These are phyloP conservation scores for Sylvilagus floridanus DNA, from an alignment of 2,797 vertebrate genomes.

Conservation along the genomic window DNA sequence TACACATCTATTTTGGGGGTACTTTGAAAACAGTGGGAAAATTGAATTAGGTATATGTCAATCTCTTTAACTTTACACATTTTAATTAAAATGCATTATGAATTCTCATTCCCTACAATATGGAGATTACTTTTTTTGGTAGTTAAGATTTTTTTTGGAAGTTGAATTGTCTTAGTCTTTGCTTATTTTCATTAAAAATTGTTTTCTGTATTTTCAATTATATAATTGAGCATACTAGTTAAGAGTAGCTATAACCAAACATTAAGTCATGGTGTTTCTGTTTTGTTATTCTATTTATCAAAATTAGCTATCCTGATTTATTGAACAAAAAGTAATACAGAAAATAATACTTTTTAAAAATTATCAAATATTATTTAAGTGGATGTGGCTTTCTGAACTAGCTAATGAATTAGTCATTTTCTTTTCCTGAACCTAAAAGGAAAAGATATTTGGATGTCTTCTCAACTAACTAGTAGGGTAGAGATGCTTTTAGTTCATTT, in stretches of 20 bases:
- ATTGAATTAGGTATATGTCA: not conserved
- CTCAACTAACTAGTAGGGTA: not conserved
- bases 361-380: constrained; percentile 22
- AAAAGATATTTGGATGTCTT: not conserved
- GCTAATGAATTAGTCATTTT: constrained; percentile 51
- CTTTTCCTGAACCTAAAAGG: not conserved
- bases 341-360: not conserved
- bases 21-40: too few relatives aligned
- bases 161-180: constrained; percentile 22
- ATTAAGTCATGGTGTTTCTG: not conserved
- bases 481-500: not conserved
- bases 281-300: constrained; percentile 41
- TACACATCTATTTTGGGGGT: not conserved
- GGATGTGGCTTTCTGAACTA: not conserved
- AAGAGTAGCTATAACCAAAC: not conserved
- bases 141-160: constrained; percentile 3
- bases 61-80: not conserved
- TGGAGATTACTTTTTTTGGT: not conserved
- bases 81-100: constrained; percentile 11
- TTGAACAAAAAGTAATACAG: constrained; percentile 42
- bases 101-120: not conserved
- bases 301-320: constrained; percentile 41
- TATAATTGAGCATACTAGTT: constrained; percentile 9
- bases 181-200: constrained; percentile 41
- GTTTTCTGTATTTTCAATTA: constrained; percentile 52